Evolutionary conservation across 1,140 invertebrate species (phyloP), one percentile per base, ranked within the genome.

Genomic region (Ceratitis capitata): DNA sequence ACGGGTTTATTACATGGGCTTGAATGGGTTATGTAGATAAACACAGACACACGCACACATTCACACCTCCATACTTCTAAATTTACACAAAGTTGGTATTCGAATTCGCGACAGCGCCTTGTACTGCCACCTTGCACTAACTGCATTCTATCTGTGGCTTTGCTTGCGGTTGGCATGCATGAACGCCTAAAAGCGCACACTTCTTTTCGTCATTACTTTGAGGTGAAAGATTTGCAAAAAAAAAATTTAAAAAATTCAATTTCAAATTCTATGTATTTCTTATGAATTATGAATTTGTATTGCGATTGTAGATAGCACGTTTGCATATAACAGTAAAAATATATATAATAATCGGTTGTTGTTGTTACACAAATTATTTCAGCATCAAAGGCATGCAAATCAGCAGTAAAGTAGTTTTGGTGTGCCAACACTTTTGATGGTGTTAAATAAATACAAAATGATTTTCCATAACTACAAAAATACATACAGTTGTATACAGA

Each of bases 181-280:
- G 69, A 78, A 78, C 69, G 69, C 69, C 69, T 78, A 78, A 78
- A 78, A 78, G 35, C 32, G 45, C 69, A 78, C 39, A 23, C 39
- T 16, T 39, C 14, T 29, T 32, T 29, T 16, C 29, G 29, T 78
- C n/a, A n/a, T n/a, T n/a, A n/a, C n/a, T n/a, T n/a, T n/a, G n/a
- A n/a, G n/a, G 69, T 23, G 39, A 78, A 78, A 78, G 69, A 39
- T 39, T 78, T 78, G 26, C 42, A 78, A 78, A n/a, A n/a, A n/a
- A n/a, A n/a, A n/a, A n/a, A n/a, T n/a, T n/a, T n/a, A n/a, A n/a
- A 78, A 78, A 26, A 78, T 78, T 78, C 69, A 78, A 78, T 78
- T 78, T 26, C n/a, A 78, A n/a, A n/a, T 26, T 78, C 69, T 45
- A 23, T 26, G 61, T 69, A 69, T 69, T 19, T 14, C 61, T 69